Evolutionary conservation across 2,113 vertebrate species (phyloP), one percentile per base, ranked within the genome.

Genomic region (Sebastes fasciatus): DNA sequence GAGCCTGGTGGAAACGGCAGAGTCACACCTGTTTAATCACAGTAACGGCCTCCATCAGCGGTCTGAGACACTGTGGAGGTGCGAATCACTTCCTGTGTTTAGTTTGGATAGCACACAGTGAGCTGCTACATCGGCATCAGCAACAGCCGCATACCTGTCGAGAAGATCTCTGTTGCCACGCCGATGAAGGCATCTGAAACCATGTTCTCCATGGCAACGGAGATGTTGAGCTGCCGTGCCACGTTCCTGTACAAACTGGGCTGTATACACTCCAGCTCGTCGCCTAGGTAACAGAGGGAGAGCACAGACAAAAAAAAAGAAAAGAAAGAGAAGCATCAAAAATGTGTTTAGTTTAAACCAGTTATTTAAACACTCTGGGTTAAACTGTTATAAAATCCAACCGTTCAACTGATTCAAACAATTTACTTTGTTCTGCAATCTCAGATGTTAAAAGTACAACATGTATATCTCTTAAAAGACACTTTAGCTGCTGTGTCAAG

Each of bases 151-250:
- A 82, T 95, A 99, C 98, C 98, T 96, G 97, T 95, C 0, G 96
- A 95, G 88, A 99, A 97, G 76, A 99, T 97, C 90, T 99, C 97
- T 0, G 97, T 93, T 0, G 97, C 96, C 64, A 99, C 97, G 0
- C 97, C 96, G 57, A 98, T 94, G 83, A 99, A 98, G 5, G 98
- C 98, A 0, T 99, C 97, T 0, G 96, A 97, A 92, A 99, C 97
- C 91, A 97, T 95, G 0, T 87, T 95, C 93, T 99, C 98, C 0
- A 97, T 96, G 88, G 97, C 94, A 86, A 99, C 95, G 0, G 97
- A 96, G 88, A 99, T 96, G 94, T 96, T 97, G 88, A 99, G 93
- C 73, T 99, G 98, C 23, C 96, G 96, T 0, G 97, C 97, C 8
- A 99, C 95, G 0, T 99, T 98, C 17, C 96, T 95, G 93, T 99